These are phyloP conservation scores for Fundulus diaphanus DNA, from an alignment of 2,797 vertebrate species.

Conservation along the genomic window DNA sequence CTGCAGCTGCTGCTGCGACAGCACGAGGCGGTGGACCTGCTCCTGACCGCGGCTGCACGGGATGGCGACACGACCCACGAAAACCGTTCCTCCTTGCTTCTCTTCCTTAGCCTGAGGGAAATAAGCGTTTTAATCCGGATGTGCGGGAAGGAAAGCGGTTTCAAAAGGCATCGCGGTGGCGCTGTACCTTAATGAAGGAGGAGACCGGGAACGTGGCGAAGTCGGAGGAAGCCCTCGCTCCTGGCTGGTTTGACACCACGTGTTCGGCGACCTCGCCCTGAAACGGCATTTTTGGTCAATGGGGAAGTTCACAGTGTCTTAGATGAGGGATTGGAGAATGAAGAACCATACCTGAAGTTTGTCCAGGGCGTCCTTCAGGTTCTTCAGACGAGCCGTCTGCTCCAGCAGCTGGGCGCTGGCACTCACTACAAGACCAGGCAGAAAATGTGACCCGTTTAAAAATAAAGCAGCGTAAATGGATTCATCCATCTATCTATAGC, in stretches of 20 bases:
- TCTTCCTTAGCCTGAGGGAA: slow-evolving; percentile 83
- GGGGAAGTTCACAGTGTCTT: neutral
- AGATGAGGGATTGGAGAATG: too few species aligned
- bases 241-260: slow-evolving; percentile 82
- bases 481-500: too few species aligned
- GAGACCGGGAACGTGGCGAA: slow-evolving; percentile 89
- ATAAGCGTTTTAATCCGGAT: neutral
- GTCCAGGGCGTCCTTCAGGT: slow-evolving; percentile 83
- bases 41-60: slow-evolving; percentile 87
- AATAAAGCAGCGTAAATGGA: too few species aligned
- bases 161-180: neutral
- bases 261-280: slow-evolving; percentile 90
- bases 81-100: slow-evolving; percentile 81
- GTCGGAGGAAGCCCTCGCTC: slow-evolving; percentile 84
- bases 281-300: neutral
- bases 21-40: slow-evolving; percentile 86
- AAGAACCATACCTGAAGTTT: slow-evolving; percentile 82
- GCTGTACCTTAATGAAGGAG: slow-evolving; percentile 86
- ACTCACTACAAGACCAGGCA: slow-evolving; percentile 64
- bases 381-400: slow-evolving; percentile 84
- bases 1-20: slow-evolving; percentile 87
- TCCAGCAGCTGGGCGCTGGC: slow-evolving; percentile 86
- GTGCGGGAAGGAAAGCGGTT: neutral
- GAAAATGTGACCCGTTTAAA: neutral
- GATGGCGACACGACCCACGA: slow-evolving; percentile 87